A percentile compares a stretch with the other conserved stretches of the same genome.
phyloP scores from a whole-genome alignment of 2,113 vertebrate species.

The Ranitomeya imitator region DNA sequence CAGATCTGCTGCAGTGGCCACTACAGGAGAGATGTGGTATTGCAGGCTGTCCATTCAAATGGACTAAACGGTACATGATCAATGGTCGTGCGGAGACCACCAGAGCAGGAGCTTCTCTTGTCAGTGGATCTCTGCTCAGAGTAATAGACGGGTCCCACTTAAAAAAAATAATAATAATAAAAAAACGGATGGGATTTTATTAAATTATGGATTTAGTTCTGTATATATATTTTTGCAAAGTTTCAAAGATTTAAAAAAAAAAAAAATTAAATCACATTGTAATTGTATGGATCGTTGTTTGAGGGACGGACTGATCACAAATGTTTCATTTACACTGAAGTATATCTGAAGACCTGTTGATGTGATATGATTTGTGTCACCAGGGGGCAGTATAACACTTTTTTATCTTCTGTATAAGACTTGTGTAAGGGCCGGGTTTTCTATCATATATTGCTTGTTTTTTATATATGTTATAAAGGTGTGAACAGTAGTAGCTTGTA shows the following conservation, averaged over 20 bases:
- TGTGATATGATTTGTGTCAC: background rate
- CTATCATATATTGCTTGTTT: background rate
- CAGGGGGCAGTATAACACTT: constrained; percentile 20
- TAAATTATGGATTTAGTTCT: background rate
- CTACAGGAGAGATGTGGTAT: background rate
- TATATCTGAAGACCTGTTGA: background rate
- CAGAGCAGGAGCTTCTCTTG: background rate
- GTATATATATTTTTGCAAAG: background rate
- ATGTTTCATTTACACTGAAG: background rate
- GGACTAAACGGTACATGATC: background rate
- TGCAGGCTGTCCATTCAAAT: background rate
- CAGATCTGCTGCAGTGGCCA: background rate
- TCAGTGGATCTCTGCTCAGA: background rate
- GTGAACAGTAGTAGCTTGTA: background rate
- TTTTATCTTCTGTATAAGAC: background rate
- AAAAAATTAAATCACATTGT: background rate
- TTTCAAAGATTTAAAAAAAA: background rate
- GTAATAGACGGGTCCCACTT: too few relatives aligned
- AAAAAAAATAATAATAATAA: background rate
- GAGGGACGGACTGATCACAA: background rate
- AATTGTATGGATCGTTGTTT: background rate
- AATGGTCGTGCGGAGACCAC: too few relatives aligned
- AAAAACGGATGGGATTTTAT: background rate
- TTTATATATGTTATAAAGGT: background rate
- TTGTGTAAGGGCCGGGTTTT: background rate